A percentile compares a stretch with the other conserved stretches of the same genome.
Evolutionary conservation across 1,140 invertebrate species (phyloP).

Genomic region (Helicoverpa zea): DNA sequence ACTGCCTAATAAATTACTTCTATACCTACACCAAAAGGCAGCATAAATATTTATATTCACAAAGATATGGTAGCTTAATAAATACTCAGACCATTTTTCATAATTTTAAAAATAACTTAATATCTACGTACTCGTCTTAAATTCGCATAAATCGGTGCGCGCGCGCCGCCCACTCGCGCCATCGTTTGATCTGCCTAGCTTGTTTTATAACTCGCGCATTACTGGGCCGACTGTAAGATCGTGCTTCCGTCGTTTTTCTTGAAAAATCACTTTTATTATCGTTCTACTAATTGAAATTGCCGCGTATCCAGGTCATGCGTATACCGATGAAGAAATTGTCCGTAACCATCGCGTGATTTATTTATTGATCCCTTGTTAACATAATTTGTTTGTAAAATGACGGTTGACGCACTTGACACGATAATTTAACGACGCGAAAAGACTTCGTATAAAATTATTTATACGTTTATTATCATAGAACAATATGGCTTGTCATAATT

Average conservation of each 20-base stretch:
- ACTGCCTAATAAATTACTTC: conserved; percentile 24
- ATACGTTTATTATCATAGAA: neutral
- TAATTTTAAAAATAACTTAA: conserved; percentile 38
- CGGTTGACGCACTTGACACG: conserved; percentile 10
- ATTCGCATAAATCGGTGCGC: conserved; percentile 39
- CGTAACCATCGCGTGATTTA: neutral
- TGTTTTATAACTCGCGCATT: conserved; percentile 38
- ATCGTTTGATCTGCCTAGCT: conserved; percentile 37
- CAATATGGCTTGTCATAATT: conserved; percentile 3
- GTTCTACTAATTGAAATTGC: conserved; percentile 40
- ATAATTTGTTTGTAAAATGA: conserved; percentile 15
- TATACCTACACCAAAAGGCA: neutral
- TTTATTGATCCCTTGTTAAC: conserved; percentile 22
- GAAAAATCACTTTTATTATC: conserved; percentile 46
- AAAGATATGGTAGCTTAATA: conserved; percentile 21
- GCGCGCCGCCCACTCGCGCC: conserved; percentile 30
- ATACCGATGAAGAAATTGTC: conserved; percentile 24
- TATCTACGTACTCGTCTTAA: conserved; percentile 15
- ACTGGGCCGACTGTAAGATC: conserved; percentile 8
- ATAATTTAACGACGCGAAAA: neutral
- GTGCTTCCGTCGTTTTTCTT: conserved; percentile 41
- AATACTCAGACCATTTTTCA: conserved; percentile 17
- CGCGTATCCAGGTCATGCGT: conserved; percentile 19
- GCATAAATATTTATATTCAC: conserved; percentile 26
- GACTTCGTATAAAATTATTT: conserved; percentile 6